phyloP scores from a whole-genome alignment of 2,797 vertebrate genomes.

The Chelmon rostratus region DNA sequence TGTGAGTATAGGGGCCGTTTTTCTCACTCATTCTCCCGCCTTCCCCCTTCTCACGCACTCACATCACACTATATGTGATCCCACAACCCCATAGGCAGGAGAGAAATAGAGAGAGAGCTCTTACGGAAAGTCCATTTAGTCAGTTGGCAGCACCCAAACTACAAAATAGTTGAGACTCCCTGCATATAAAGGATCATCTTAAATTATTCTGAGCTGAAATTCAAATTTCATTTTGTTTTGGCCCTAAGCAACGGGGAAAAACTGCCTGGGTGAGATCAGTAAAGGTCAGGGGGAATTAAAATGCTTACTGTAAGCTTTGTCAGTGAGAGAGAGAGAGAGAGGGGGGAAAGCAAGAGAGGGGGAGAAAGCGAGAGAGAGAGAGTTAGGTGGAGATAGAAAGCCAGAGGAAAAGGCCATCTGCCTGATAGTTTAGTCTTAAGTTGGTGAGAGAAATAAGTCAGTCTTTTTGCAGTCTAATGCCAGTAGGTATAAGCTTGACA shows the following conservation, averaged over 20 bases:
- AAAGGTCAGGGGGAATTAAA: slow-evolving; percentile 83
- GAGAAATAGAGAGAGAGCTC: slow-evolving; percentile 30
- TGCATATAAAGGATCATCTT: slow-evolving; percentile 61
- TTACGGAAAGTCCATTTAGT: slow-evolving; percentile 57
- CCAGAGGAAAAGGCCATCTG: slow-evolving; percentile 75
- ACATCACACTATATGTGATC: slow-evolving; percentile 56
- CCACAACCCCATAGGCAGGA: slow-evolving; percentile 50
- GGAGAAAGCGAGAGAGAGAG: slow-evolving; percentile 51
- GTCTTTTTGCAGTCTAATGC: slow-evolving; percentile 49
- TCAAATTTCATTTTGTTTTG: slow-evolving; percentile 82
- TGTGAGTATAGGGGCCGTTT: slow-evolving; percentile 43
- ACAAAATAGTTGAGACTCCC: slow-evolving; percentile 54
- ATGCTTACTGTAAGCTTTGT: slow-evolving; percentile 81
- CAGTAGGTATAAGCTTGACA: slow-evolving; percentile 52
- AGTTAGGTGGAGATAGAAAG: slow-evolving; percentile 56
- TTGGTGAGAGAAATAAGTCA: slow-evolving; percentile 61
- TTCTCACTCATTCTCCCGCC: slow-evolving; percentile 19
- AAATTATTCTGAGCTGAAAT: slow-evolving; percentile 79
- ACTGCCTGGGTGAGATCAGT: slow-evolving; percentile 74
- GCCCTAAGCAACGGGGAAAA: slow-evolving; percentile 75
- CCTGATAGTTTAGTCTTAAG: slow-evolving; percentile 68
- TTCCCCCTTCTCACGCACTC: slow-evolving; percentile 22
- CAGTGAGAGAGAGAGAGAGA: slow-evolving; percentile 56
- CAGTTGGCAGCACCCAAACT: slow-evolving; percentile 54
- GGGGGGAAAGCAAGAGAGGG: slow-evolving; percentile 58